Base-by-base conservation (phyloP, 2,888 invertebrate genomes). In the Copidosoma aretas region DNA sequence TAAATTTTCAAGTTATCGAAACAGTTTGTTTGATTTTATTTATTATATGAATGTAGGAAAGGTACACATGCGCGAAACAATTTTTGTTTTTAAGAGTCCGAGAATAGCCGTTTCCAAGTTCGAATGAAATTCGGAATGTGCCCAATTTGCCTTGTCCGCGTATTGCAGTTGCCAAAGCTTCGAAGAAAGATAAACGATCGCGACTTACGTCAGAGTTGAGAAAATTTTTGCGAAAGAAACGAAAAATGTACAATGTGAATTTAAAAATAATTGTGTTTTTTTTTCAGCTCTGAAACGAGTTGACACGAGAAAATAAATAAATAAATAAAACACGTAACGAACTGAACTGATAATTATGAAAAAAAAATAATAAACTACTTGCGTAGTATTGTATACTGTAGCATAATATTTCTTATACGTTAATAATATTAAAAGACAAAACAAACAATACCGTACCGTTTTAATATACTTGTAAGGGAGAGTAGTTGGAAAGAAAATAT, bases 151-250 rank as follows among this genome's bases (percentile, higher is more conserved):
- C 61, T 65, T 69, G 52, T 61, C 61, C 51, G 58, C 62, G 62
- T 58, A 68, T 62, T 64, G 64, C 59, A 68, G 60, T 68, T 68
- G 46, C 65, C 67, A 71, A 71, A 71, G 68, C 54, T 68, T 59
- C 60, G 39, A 61, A 64, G 24, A 67, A 57, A 62, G 32, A 61
- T 51, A 53, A 5, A 53, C 53, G 58, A 60, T 54, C 25, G 12
- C 54, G 12, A 39, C 52, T 39, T 54, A 59, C 10, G 17, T 39
- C 46, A 49, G 53, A 65, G 53, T 53, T 61, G 60, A 69, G 57
- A 61, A 52, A 60, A 53, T 2, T 25, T 12, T 10, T 46, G 12
- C 12, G 1, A 15, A 12, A 14, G 12, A 46, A 4, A 46, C 14
- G 8, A 8, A 46, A 46, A 52, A 24, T 5, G 17, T n/a, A 22